Conservation (phyloP, 2,797 vertebrate species). For the Gobionotothen gibberifrons region DNA sequence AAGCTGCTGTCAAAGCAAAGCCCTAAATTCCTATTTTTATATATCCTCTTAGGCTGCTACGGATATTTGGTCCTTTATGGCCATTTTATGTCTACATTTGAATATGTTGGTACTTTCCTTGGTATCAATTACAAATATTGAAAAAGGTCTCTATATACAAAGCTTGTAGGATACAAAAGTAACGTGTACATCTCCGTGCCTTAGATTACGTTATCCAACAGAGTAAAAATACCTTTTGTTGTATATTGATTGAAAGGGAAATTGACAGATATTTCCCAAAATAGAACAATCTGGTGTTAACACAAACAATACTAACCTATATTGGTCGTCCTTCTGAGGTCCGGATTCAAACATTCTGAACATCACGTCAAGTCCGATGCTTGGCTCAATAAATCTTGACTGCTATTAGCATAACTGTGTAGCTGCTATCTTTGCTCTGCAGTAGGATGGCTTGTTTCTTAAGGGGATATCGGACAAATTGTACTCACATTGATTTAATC, state of each 20-base stretch:
- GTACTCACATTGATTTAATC: background rate
- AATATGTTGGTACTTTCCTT: background rate
- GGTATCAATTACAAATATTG: too few species aligned
- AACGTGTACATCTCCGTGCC: background rate
- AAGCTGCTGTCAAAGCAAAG: background rate
- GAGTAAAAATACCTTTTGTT: background rate
- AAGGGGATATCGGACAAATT: slow-evolving; percentile 1
- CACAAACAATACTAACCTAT: too few species aligned
- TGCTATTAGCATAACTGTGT: slow-evolving; percentile 28
- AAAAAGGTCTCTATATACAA: background rate
- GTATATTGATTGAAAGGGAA: background rate
- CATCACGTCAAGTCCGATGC: background rate
- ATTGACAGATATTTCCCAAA: background rate
- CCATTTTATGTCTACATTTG: background rate
- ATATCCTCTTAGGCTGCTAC: background rate
- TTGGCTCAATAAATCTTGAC: slow-evolving; percentile 22
- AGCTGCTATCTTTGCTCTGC: slow-evolving; percentile 22
- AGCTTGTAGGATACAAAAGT: background rate
- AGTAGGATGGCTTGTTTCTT: slow-evolving; percentile 16
- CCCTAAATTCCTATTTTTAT: background rate
- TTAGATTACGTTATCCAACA: background rate
- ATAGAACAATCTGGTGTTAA: too few species aligned
- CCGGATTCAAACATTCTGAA: slow-evolving; percentile 38
- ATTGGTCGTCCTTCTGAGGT: background rate
- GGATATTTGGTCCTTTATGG: background rate